Conservation (phyloP, 2,888 invertebrate genomes). For the Oscheius sp. region DNA sequence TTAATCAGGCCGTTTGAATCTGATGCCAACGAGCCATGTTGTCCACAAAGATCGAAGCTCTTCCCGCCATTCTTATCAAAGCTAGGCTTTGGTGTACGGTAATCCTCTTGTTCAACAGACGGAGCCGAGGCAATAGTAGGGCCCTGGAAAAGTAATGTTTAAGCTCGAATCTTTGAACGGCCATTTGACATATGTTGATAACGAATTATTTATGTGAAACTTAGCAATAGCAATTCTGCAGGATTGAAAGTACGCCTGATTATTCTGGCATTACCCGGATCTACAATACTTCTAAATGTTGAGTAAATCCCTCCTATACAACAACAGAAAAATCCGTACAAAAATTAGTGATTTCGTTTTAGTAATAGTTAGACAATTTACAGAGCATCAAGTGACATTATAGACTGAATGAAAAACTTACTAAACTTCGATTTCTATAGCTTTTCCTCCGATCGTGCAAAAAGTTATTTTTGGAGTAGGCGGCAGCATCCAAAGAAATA, state of each 20-base stretch:
- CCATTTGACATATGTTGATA: too few species aligned
- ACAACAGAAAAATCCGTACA: too few species aligned
- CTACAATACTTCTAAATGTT: too few species aligned
- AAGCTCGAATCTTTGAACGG: not conserved
- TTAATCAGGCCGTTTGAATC: slow-evolving; percentile 68
- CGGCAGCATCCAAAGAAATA: slow-evolving; percentile 40
- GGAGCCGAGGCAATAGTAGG: slow-evolving; percentile 69
- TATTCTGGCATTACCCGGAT: too few species aligned
- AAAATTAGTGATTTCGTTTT: too few species aligned
- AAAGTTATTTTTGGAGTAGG: slow-evolving; percentile 38
- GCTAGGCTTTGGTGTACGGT: slow-evolving; percentile 67
- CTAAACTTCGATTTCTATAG: slow-evolving; percentile 50
- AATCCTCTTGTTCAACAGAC: slow-evolving; percentile 69
- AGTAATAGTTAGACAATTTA: too few species aligned
- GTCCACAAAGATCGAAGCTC: slow-evolving; percentile 65
- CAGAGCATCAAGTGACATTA: not conserved
- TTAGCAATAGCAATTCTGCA: too few species aligned
- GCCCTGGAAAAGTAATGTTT: slow-evolving; percentile 50
- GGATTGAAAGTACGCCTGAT: too few species aligned
- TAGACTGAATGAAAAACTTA: slow-evolving; percentile 21
- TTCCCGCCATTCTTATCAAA: slow-evolving; percentile 64
- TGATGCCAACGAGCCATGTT: slow-evolving; percentile 45
- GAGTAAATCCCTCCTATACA: too few species aligned
- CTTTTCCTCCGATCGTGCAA: slow-evolving; percentile 47
- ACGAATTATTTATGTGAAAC: slow-evolving; percentile 10